Percentiles rank a stretch among this genome's conserved stretches.
These are phyloP conservation scores for Drosophila nr. perissopoda DNA, from an alignment of 2,888 invertebrate genomes.

Conservation along the genomic window DNA sequence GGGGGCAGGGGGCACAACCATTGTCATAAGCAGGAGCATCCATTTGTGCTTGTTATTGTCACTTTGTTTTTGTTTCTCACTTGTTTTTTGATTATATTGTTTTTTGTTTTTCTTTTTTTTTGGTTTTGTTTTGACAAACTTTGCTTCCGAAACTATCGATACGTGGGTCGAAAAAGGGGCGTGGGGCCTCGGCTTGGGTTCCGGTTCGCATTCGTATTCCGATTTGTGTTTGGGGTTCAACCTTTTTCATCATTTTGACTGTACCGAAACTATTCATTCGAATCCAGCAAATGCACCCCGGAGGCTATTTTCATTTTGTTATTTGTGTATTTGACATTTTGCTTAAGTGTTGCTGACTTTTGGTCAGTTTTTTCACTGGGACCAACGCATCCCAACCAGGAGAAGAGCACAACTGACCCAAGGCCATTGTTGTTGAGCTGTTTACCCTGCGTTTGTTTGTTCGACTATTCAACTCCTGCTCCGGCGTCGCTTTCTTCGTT, in stretches of 20 bases:
- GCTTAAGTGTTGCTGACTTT: slow-evolving; percentile 81
- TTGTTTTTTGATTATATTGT: slow-evolving; percentile 17
- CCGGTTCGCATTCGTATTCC: slow-evolving; percentile 6
- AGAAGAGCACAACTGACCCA: slow-evolving; percentile 40
- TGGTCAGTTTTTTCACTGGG: slow-evolving; percentile 58
- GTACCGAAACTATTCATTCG: slow-evolving; percentile 74
- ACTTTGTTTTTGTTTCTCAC: slow-evolving; percentile 59
- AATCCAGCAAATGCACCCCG: slow-evolving; percentile 73
- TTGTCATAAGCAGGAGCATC: slow-evolving; percentile 67
- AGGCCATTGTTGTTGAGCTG: slow-evolving; percentile 60
- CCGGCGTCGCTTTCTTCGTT: slow-evolving; percentile 15
- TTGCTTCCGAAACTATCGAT: slow-evolving; percentile 71
- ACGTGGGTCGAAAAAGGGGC: slow-evolving; percentile 23
- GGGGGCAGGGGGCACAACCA: slow-evolving; percentile 21
- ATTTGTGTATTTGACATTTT: slow-evolving; percentile 81
- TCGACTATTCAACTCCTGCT: slow-evolving; percentile 26
- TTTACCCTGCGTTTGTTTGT: slow-evolving; percentile 35
- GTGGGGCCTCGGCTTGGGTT: not conserved
- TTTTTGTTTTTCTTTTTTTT: slow-evolving; percentile 9
- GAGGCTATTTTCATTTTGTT: slow-evolving; percentile 74
- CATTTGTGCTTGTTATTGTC: slow-evolving; percentile 80
- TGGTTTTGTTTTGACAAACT: slow-evolving; percentile 35
- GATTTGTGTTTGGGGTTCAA: slow-evolving; percentile 37
- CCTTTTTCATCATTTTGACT: slow-evolving; percentile 66
- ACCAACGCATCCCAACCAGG: not conserved